phyloP scores from a whole-genome alignment of 1,140 invertebrate genomes.

The Oryctes rhinoceros region DNA sequence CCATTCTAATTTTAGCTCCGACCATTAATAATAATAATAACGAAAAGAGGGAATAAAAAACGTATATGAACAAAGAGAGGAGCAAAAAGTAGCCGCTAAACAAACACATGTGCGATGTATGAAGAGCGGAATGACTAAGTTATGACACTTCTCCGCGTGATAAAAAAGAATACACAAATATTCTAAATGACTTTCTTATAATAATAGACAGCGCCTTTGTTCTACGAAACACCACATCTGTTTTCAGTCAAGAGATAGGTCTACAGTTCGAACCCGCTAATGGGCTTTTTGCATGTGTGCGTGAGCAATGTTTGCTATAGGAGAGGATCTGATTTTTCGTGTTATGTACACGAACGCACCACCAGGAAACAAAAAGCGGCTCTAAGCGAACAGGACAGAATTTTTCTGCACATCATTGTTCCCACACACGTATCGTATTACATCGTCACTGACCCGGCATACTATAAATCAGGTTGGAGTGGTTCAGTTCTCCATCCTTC shows the following conservation, averaged over 20 bases:
- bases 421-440: constrained; percentile 53
- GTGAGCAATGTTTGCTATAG: constrained; percentile 49
- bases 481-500: constrained; percentile 41
- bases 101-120: constrained; percentile 34
- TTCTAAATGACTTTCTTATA: constrained; percentile 36
- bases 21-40: constrained; percentile 29
- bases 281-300: constrained; percentile 48
- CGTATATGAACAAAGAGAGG: constrained; percentile 10
- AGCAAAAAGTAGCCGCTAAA: constrained; percentile 18
- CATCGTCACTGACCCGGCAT: constrained; percentile 53
- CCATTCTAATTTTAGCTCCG: constrained; percentile 18
- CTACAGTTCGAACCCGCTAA: constrained; percentile 26
- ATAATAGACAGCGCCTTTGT: constrained; percentile 40
- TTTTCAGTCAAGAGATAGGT: constrained; percentile 37
- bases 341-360: neutral
- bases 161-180: constrained; percentile 36
- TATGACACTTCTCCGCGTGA: constrained; percentile 33
- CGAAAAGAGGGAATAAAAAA: constrained; percentile 24
- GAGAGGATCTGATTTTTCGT: constrained; percentile 40
- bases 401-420: constrained; percentile 48
- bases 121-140: constrained; percentile 30
- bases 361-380: constrained; percentile 16
- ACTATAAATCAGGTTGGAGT: constrained; percentile 54
- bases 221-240: constrained; percentile 38
- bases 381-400: neutral